Conservation (phyloP, 2,888 invertebrate genomes). For the Loripinus fragilis region DNA sequence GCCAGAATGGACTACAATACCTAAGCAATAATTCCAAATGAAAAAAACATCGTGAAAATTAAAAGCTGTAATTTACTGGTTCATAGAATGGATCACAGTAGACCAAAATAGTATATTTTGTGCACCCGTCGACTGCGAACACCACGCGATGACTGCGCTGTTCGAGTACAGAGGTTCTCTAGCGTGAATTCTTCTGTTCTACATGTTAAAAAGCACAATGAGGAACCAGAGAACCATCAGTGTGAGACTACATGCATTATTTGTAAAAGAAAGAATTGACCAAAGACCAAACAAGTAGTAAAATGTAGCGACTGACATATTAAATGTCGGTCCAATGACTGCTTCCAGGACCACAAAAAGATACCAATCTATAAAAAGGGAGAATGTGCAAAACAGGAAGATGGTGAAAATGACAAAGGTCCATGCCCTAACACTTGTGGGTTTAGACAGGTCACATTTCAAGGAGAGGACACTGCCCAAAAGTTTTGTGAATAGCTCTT, state of each 20-base stretch:
- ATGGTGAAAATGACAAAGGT: constrained; percentile 25
- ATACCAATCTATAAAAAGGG: not conserved
- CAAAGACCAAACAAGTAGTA: constrained; percentile 31
- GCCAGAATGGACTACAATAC: no score
- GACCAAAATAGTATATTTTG: no score
- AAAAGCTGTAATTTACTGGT: no score
- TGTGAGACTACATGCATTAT: constrained; percentile 36
- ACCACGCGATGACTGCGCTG: no score
- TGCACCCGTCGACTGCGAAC: no score
- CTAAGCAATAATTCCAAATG: no score
- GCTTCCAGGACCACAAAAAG: not conserved
- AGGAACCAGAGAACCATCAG: constrained; percentile 28
- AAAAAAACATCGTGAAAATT: no score
- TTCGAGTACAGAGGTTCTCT: no score
- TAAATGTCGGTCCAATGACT: not conserved
- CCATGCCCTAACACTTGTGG: not conserved
- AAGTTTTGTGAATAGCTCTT: constrained; percentile 14
- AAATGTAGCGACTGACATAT: no score
- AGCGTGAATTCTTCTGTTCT: no score
- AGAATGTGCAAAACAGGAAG: constrained; percentile 21
- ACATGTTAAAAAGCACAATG: constrained; percentile 27
- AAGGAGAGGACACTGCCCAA: constrained; percentile 7
- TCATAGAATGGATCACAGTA: no score
- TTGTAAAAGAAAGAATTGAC: constrained; percentile 35
- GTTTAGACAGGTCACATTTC: not conserved